phyloP scores from a whole-genome alignment of 2,797 vertebrate species.

The Gymnoscopelus braueri region DNA sequence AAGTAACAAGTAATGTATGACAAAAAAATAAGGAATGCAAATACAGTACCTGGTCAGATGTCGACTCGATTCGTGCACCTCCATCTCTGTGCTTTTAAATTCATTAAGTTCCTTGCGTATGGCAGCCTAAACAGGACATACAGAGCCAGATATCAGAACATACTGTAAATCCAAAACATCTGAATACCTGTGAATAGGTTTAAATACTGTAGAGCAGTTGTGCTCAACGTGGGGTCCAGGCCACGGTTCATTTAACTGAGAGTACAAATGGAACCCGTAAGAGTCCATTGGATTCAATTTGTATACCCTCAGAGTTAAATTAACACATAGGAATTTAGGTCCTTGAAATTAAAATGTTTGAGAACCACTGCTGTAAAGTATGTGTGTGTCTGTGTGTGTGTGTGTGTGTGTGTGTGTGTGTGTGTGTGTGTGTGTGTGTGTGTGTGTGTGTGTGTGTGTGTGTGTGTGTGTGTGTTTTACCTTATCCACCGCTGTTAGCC shows the following conservation, averaged over 20 bases:
- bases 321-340: too few species aligned
- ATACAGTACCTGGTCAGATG: constrained; percentile 92
- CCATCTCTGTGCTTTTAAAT: constrained; percentile 99
- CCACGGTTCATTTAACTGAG: too few species aligned
- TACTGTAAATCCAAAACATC: not conserved
- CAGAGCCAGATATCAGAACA: constrained; percentile 6
- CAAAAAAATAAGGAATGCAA: not conserved
- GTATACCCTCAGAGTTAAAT: too few species aligned
- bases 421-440: too few species aligned
- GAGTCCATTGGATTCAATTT: too few species aligned
- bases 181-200: not conserved
- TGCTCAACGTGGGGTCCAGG: too few species aligned
- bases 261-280: too few species aligned
- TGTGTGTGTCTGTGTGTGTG: too few species aligned
- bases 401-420: too few species aligned
- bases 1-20: not conserved
- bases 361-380: too few species aligned
- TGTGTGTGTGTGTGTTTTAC: constrained; percentile 63
- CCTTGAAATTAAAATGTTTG: too few species aligned
- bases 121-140: constrained; percentile 87
- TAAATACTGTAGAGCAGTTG: too few species aligned
- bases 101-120: constrained; percentile 99
- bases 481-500: constrained; percentile 95
- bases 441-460: not conserved
- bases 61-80: constrained; percentile 97